Base-by-base conservation (phyloP, 2,888 invertebrate genomes). In the Melanargia galathea region DNA sequence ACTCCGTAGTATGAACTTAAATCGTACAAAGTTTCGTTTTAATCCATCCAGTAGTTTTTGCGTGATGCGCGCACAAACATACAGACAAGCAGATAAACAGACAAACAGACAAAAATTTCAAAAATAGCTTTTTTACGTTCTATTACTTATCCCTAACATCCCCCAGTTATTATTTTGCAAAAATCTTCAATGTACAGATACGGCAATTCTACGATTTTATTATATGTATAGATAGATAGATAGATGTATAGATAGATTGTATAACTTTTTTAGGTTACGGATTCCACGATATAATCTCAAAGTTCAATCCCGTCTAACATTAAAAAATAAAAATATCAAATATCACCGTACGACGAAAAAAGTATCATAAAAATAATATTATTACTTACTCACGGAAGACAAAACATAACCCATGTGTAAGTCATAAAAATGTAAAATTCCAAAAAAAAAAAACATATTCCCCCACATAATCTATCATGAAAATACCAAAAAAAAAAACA, bases 401-500 rank as follows among this genome's bases (percentile, higher is more conserved):
- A 49, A 30, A 30, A n/a, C n/a, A 48, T 24, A 20, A 45, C 13
- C 6, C 45, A 13, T 20, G 22, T 16, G 22, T 35, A 33, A 30
- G 10, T 51, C 51, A 35, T 52, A 35, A 33, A 18, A 18, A 33
- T 20, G 11, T 35, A 18, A 20, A 52, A 52, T 2, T 35, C 8
- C 10, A 13, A 35, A 18, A 35, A 52, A 46, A 55, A 5, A n/a
- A 10, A 20, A 6, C 35, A 38, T 54, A n/a, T n/a, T n/a, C 30
- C 40, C 54, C 52, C 33, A 20, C 16, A 7, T 40, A 13, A 24
- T 16, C 54, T 22, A 58, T 20, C 18, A 59, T 22, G 43, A 52
- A 61, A 55, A 61, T 61, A 61, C 18, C 13, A 54, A 40, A 61
- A 58, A 60, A 59, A 58, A 45, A 33, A 62, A 60, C n/a, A n/a